Evolutionary conservation across 2,888 invertebrate species (phyloP).

Genomic region (Alviniconcha strummeri): DNA sequence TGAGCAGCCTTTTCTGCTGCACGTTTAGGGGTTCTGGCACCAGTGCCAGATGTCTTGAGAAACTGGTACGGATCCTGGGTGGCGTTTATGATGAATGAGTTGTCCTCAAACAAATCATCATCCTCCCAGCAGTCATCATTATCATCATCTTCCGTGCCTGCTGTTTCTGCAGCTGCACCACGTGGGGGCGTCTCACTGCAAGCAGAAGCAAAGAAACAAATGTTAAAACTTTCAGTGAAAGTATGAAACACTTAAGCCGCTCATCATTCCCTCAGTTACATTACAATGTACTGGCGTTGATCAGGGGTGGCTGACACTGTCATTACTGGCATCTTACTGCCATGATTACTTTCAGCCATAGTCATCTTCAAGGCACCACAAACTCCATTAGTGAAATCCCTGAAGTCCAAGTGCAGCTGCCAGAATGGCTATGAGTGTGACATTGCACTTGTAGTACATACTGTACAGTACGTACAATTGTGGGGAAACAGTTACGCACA

Average conservation of each 20-base stretch:
- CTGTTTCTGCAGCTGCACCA: neutral
- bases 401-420: no score
- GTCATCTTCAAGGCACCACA: no score
- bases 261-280: neutral
- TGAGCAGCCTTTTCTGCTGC: neutral
- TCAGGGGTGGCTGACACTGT: no score
- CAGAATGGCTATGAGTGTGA: no score
- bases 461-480: no score
- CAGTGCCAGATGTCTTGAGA: neutral
- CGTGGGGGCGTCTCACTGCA: neutral
- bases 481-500: no score
- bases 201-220: neutral
- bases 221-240: neutral
- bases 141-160: constrained; percentile 1
- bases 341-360: no score
- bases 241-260: neutral
- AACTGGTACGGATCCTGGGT: constrained; percentile 48
- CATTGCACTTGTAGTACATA: no score
- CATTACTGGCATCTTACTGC: no score
- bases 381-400: no score
- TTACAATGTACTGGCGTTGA: neutral
- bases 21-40: neutral
- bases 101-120: constrained; percentile 57
- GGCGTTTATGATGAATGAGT: constrained; percentile 56
- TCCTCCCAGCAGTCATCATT: constrained; percentile 52